Percentiles rank a stretch among this genome's conserved stretches.
Conservation (phyloP, 1,140 invertebrate genomes). For the Asbolus verrucosus region DNA sequence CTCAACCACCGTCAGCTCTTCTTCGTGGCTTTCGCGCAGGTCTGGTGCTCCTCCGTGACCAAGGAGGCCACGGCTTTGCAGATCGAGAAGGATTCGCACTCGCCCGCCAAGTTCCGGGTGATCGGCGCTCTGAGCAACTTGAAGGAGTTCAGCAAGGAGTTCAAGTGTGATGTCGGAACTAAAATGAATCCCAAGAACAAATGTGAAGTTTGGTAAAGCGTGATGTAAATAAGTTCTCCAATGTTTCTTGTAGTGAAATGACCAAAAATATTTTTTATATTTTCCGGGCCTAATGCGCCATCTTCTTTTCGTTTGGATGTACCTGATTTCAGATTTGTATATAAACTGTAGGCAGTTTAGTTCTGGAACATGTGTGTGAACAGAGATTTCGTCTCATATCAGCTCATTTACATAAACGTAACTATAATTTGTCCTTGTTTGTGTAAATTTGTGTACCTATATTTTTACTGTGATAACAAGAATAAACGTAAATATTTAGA, state of each 20-base stretch:
- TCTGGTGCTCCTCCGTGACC: constrained; percentile 88
- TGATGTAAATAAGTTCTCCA: constrained; percentile 8
- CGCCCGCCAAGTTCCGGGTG: constrained; percentile 83
- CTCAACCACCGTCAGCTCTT: constrained; percentile 91
- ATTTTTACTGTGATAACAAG: constrained; percentile 56
- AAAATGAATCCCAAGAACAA: constrained; percentile 92
- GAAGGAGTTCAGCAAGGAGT: constrained; percentile 87
- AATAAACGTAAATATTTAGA: constrained; percentile 54
- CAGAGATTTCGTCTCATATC: constrained; percentile 10
- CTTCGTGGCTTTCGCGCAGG: constrained; percentile 92
- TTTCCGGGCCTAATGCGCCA: background rate
- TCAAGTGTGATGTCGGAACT: constrained; percentile 82
- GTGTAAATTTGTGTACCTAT: constrained; percentile 46
- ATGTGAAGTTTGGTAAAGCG: constrained; percentile 90
- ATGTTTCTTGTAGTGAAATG: too few relatives aligned
- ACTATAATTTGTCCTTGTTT: constrained; percentile 40
- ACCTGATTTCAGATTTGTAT: background rate
- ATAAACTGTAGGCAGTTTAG: constrained; percentile 8
- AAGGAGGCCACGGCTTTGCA: constrained; percentile 81
- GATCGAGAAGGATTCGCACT: constrained; percentile 89
- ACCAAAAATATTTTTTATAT: too few relatives aligned
- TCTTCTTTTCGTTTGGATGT: constrained; percentile 10
- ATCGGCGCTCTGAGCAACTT: constrained; percentile 92
- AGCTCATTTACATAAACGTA: constrained; percentile 47
- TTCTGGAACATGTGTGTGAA: background rate